Percentiles rank a stretch among this genome's conserved stretches.
phyloP scores from a whole-genome alignment of 2,113 vertebrate genomes.

The Colossoma macropomum region DNA sequence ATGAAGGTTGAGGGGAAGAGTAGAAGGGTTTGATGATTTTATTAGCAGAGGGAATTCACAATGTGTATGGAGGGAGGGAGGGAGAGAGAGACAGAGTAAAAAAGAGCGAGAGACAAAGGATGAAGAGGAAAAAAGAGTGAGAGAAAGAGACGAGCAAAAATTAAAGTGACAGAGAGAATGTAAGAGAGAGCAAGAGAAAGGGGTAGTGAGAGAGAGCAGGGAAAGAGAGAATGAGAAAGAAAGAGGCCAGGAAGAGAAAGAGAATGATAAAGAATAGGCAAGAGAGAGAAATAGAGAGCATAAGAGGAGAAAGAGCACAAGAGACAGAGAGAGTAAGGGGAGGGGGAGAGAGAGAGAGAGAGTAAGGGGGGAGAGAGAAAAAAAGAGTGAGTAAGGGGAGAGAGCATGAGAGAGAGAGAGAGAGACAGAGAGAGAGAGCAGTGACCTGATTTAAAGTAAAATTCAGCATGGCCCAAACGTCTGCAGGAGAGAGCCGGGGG shows the following conservation, averaged over 20 bases:
- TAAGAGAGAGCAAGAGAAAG: background rate
- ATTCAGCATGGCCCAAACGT: conserved; percentile 79
- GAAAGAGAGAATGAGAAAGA: conserved; percentile 50
- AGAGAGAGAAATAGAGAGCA: conserved; percentile 47
- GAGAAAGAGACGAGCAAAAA: background rate
- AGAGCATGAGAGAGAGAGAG: background rate
- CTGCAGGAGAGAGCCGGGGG: conserved; percentile 61
- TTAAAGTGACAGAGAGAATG: background rate
- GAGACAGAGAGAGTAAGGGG: background rate
- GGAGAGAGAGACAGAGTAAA: background rate
- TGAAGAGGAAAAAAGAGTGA: background rate
- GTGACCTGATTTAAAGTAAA: conserved; percentile 85
- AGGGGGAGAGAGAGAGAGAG: background rate
- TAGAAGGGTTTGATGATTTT: no score
- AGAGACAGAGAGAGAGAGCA: conserved; percentile 49
- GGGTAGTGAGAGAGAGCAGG: conserved; percentile 29
- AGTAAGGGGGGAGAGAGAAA: background rate
- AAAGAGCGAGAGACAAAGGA: conserved; percentile 9
- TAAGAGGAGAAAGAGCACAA: background rate
- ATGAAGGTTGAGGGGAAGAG: no score
- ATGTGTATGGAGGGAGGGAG: no score
- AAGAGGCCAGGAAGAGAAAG: conserved; percentile 22
- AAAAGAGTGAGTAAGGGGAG: conserved; percentile 63
- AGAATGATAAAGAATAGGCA: background rate
- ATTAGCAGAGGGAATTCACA: no score